Evolutionary conservation across 2,113 vertebrate species (phyloP), one percentile per base, ranked within the genome.

Genomic region (Fukomys damarensis): DNA sequence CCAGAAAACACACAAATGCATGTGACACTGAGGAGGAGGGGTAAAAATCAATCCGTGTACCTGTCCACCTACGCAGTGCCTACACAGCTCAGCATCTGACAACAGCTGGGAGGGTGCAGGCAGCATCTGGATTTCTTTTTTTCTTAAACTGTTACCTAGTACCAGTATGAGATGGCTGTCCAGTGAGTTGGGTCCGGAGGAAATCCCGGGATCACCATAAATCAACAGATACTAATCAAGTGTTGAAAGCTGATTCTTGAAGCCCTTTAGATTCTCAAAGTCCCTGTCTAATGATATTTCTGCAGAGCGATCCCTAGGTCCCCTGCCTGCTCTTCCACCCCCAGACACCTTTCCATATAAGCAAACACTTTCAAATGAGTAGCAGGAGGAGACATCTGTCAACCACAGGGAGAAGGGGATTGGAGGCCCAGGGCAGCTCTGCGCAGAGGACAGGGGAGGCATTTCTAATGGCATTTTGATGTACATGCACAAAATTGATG

Each of bases 391-490:
- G 98, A 98, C 98, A 98, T 98, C 98, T 97, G 98, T 98, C 98
- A 98, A 97, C 97, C 98, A 97, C 86, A 88, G 83, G 98, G 98
- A 86, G 96, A 16, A 95, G 98, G 98, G 76, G 35, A 96, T 94
- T 97, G 94, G 98, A 98, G 95, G 89, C 97, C 96, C 96, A 98
- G 97, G 96, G 97, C 96, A 98, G 91, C 95, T 96, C 97, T 94
- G 93, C 94, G 98, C 98, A 59, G 97, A 98, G 87, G 95, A 97
- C 96, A 97, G 97, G 98, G 96, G 97, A 98, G 98, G 98, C 98
- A 98, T 99, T 99, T 99, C 99, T 99, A 99, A 99, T 99, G 99
- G 99, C 99, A 99, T 99, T 99, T 99, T 99, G 99, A 99, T 99
- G 99, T 99, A 99, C 99, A 99, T 98, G 98, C 99, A 98, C 98